Evolutionary conservation across 2,797 vertebrate genomes (phyloP), one percentile per base, ranked within the genome.

Genomic region (Adelosebastes latens): DNA sequence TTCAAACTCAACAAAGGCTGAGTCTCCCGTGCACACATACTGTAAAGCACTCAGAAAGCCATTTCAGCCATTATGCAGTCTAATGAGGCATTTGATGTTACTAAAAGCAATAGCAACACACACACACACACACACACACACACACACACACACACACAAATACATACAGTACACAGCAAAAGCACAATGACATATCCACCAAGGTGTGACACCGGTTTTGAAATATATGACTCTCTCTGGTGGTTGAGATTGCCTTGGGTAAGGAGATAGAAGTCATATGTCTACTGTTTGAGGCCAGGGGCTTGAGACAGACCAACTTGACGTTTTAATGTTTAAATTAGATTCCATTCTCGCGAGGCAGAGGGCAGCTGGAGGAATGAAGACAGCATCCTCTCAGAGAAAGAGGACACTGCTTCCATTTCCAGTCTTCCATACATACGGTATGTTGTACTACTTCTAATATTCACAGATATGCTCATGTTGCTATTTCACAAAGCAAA

Each of bases 241-340:
- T 69, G 56, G 79, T 75, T 86, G 81, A 36, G 77, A 87, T 81
- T 88, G 93, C 84, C 83, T 81, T 67, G 79, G 83, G 83, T 91
- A 81, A 83, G 61, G 36, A 87, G 78, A 87, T 27, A 86, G 82
- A 87, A 93, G 88, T 89, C 90, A 87, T 93, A 91, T 79, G 79
- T 92, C 89, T 90, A 59, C 76, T 64, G 68, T 87, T 88, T 86
- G 80, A 83, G 24, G 34, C 80, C 89, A 87, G 82, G 83, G 82
- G 79, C 56, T 86, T 63, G 42, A 70, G 60, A 86, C 70, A 84
- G 74, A 81, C 74, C 79, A 78, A 86, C 75, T 68, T 81, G 84
- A 88, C 34, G 27, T 90, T 93, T 92, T 92, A 85, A 93, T 92
- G 92, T 90, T 92, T 92, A 90, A 94, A 95, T 94, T 93, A 86